Evolutionary conservation across 2,797 vertebrate genomes (phyloP).

Genomic region (Tinamus major): DNA sequence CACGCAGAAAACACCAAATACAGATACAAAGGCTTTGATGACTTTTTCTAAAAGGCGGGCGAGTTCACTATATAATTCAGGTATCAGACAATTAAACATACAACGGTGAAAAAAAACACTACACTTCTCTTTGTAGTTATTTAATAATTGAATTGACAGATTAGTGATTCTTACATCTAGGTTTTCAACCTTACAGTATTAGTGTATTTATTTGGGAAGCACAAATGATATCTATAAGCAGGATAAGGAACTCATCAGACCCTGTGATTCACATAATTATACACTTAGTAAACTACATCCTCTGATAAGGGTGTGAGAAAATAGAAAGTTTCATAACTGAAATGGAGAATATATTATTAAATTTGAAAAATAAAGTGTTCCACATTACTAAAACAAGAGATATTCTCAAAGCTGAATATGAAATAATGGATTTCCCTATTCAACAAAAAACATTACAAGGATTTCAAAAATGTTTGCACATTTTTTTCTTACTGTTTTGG

Average conservation of each 20-base stretch:
- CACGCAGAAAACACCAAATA: neutral
- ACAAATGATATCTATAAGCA: neutral
- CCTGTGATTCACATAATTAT: conserved; percentile 55
- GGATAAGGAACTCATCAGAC: neutral
- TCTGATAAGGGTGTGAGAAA: neutral
- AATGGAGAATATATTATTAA: neutral
- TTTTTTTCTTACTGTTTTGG: neutral
- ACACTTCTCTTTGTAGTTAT: neutral
- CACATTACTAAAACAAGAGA: neutral
- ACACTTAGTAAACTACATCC: conserved; percentile 14
- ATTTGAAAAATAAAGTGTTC: neutral
- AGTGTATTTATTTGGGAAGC: neutral
- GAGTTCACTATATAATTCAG: neutral
- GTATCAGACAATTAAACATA: neutral
- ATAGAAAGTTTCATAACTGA: conserved; percentile 23
- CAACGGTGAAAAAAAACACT: neutral
- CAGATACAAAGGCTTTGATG: neutral
- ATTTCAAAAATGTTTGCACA: neutral
- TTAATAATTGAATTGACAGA: neutral
- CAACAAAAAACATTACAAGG: neutral
- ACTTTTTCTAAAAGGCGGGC: neutral
- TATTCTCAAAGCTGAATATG: neutral
- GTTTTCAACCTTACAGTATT: neutral
- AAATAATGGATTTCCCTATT: neutral
- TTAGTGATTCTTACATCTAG: neutral